Percentiles rank a stretch among this genome's conserved stretches.
Conservation (phyloP, 2,797 vertebrate species). For the Hippopotamyrus pictus region DNA sequence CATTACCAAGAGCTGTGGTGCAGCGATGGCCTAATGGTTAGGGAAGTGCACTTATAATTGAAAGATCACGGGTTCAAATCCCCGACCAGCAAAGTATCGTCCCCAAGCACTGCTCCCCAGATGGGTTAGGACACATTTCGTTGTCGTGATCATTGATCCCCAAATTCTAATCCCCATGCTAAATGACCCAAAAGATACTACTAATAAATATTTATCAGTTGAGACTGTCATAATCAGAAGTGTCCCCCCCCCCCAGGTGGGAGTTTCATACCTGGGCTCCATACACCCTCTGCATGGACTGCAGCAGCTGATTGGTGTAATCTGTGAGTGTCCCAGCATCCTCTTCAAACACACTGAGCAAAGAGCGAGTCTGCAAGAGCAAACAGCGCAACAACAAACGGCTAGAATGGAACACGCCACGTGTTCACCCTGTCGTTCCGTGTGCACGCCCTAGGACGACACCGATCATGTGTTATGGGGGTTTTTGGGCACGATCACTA, state of each 20-base stretch:
- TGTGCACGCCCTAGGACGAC: not conserved
- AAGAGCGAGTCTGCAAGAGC: conserved; percentile 76
- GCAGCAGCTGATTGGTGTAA: conserved; percentile 92
- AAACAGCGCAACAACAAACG: not conserved
- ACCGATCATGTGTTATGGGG: not conserved
- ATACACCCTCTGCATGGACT: conserved; percentile 92
- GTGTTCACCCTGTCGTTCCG: not conserved
- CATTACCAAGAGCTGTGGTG: not conserved
- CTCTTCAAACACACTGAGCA: conserved; percentile 97
- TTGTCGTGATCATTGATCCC: not conserved
- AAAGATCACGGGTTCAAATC: not conserved
- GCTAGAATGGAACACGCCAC: not conserved
- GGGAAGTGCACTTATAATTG: not conserved
- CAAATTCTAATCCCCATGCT: not conserved
- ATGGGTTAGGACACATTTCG: not conserved
- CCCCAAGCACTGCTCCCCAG: not conserved
- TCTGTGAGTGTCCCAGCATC: conserved; percentile 92
- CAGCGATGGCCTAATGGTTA: not conserved
- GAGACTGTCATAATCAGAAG: not conserved
- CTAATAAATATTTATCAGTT: not conserved
- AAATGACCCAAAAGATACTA: not conserved
- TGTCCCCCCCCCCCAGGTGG: not conserved
- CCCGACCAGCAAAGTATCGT: not conserved
- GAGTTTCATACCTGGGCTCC: conserved; percentile 82
- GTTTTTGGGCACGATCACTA: not conserved